Evolutionary conservation across 2,888 invertebrate genomes (phyloP).

Genomic region (Malthinus seriepunctatus): DNA sequence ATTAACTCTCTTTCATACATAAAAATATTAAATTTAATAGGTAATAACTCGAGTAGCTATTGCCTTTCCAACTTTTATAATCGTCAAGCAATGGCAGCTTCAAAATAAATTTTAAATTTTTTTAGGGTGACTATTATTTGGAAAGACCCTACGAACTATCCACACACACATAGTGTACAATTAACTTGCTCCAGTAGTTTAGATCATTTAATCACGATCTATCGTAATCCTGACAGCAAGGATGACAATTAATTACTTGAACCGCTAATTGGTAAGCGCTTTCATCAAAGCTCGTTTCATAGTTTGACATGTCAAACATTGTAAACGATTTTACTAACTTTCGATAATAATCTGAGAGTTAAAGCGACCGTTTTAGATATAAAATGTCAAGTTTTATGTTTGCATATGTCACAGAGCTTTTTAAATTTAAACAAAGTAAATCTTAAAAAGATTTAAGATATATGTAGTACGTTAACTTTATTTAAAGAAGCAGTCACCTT

Average conservation of each 20-base stretch:
- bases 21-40: too few relatives aligned
- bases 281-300: constrained; percentile 11
- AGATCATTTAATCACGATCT: constrained; percentile 24
- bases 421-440: constrained; percentile 12
- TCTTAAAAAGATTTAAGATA: constrained; percentile 12
- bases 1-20: too few relatives aligned
- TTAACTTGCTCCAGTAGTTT: constrained; percentile 24
- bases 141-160: not conserved
- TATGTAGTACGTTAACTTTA: constrained; percentile 17
- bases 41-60: too few relatives aligned
- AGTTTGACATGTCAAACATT: constrained; percentile 8
- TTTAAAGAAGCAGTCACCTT: constrained; percentile 14
- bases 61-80: too few relatives aligned
- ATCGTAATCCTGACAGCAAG: constrained; percentile 18
- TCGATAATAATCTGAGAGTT: not conserved
- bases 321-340: not conserved
- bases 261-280: constrained; percentile 21
- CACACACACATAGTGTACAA: constrained; percentile 11
- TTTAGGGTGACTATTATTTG: too few relatives aligned
- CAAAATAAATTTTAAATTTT: too few relatives aligned
- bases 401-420: constrained; percentile 3
- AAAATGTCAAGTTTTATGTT: constrained; percentile 6
- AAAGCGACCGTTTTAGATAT: not conserved
- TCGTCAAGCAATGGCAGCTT: too few relatives aligned
- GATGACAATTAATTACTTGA: constrained; percentile 25